Conservation (phyloP, 2,113 vertebrate genomes). For the Malaclemys terrapin region DNA sequence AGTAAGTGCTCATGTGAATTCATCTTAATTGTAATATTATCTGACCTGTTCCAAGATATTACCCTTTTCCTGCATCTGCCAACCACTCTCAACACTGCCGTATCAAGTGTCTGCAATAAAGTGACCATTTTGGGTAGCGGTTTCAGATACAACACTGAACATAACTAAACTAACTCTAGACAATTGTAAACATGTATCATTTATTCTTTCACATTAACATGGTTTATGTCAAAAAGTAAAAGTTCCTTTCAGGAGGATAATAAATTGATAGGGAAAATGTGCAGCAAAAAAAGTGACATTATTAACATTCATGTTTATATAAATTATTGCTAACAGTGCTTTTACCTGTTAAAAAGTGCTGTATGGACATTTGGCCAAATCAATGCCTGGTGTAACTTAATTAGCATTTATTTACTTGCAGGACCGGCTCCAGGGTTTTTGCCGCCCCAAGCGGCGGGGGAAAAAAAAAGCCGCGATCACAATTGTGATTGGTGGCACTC, state of each 20-base stretch:
- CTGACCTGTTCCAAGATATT: neutral
- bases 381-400: neutral
- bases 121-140: neutral
- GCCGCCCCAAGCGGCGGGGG: too few species aligned
- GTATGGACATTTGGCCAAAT: neutral
- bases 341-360: neutral
- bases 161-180: neutral
- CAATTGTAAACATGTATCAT: neutral
- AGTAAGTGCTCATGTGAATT: neutral
- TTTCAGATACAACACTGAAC: neutral
- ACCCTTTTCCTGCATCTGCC: neutral
- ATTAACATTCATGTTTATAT: neutral
- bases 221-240: neutral
- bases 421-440: too few species aligned
- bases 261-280: neutral
- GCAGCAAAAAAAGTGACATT: neutral
- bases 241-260: neutral
- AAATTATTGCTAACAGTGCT: neutral
- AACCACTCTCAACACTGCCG: neutral
- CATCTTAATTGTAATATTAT: neutral
- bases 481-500: too few species aligned
- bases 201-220: slow-evolving; percentile 2
- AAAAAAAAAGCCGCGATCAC: too few species aligned
- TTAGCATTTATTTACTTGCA: neutral
- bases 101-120: neutral